Evolutionary conservation across 2,113 vertebrate species (phyloP).

Genomic region (Stigmatopora nigra): DNA sequence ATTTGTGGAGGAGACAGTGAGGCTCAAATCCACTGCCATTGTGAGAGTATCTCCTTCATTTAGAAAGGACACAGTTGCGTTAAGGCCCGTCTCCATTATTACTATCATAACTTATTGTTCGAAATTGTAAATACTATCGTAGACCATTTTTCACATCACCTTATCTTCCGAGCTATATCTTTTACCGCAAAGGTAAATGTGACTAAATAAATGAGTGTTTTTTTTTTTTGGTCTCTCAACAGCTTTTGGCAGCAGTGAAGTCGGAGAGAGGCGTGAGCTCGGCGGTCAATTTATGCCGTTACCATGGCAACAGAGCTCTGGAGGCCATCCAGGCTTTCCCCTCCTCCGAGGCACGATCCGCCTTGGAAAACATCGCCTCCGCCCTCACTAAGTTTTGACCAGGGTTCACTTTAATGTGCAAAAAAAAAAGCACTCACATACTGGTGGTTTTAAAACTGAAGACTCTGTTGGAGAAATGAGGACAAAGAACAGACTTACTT

Average conservation of each 20-base stretch:
- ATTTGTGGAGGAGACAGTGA: conserved; percentile 75
- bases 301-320: conserved; percentile 90
- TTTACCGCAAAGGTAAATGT: conserved; percentile 14
- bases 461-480: conserved; percentile 14
- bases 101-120: too few species aligned
- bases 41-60: conserved; percentile 68
- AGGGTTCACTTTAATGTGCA: conserved; percentile 8
- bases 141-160: too few species aligned
- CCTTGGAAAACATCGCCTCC: conserved; percentile 92
- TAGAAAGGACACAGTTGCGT: conserved; percentile 36
- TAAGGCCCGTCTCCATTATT: too few species aligned
- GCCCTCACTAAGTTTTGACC: conserved; percentile 84
- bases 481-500: not conserved
- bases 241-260: conserved; percentile 85
- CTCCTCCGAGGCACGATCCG: conserved; percentile 87
- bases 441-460: not conserved
- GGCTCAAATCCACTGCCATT: conserved; percentile 67
- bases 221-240: conserved; percentile 61
- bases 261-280: conserved; percentile 89
- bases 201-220: conserved; percentile 41
- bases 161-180: too few species aligned
- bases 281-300: conserved; percentile 89
- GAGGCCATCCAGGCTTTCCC: conserved; percentile 88
- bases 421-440: conserved; percentile 22
- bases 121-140: too few species aligned